These are phyloP conservation scores for Glaucomys volans DNA, from an alignment of 2,113 vertebrate genomes.

Conservation along the genomic window DNA sequence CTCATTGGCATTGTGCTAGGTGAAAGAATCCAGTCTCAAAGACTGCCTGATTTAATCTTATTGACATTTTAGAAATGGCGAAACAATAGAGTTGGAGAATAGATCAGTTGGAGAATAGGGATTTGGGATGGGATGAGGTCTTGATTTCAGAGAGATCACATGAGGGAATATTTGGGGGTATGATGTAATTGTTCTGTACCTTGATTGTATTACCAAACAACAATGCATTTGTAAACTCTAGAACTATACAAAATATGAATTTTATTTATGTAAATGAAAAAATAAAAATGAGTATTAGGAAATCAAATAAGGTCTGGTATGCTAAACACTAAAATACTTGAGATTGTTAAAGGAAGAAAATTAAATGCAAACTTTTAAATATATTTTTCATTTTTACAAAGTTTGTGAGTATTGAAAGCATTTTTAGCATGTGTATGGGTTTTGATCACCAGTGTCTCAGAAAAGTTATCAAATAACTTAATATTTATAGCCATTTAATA, in stretches of 20 bases:
- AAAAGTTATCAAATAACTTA: not conserved
- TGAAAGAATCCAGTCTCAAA: not conserved
- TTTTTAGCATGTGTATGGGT: not conserved
- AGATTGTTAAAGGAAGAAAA: not conserved
- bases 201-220: not conserved
- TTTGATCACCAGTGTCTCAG: not conserved
- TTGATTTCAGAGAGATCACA: not conserved
- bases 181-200: not conserved
- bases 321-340: not conserved
- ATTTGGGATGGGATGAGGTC: not conserved
- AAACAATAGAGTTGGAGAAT: not conserved
- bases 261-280: not conserved
- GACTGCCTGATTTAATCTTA: not conserved
- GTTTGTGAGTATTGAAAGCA: not conserved
- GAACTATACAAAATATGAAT: not conserved
- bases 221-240: not conserved
- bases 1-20: not conserved
- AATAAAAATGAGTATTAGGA: not conserved
- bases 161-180: not conserved
- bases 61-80: not conserved
- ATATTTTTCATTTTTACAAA: constrained; percentile 18
- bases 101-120: not conserved
- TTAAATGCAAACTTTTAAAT: constrained; percentile 1
- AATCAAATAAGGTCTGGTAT: not conserved
- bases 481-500: not conserved